phyloP scores from a whole-genome alignment of 2,888 invertebrate genomes.

The Danaus chrysippus region DNA sequence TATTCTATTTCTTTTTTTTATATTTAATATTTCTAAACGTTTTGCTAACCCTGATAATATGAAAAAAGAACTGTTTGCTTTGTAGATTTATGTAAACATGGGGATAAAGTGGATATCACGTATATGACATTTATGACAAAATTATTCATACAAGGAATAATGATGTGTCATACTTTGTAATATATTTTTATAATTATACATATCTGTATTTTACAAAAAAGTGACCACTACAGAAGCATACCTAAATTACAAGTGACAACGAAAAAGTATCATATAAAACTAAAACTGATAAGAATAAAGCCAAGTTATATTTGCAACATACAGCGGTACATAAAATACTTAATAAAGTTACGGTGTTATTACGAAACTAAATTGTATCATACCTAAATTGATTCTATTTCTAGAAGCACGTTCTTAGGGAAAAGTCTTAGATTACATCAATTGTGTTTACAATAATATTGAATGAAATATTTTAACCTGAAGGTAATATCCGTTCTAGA shows the following conservation, averaged over 20 bases:
- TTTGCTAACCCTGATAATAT: conserved; percentile 70
- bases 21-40: conserved; percentile 57
- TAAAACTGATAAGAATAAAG: too few species aligned
- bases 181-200: too few species aligned
- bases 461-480: conserved; percentile 3
- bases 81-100: conserved; percentile 68
- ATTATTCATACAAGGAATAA: neutral
- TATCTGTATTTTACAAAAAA: too few species aligned
- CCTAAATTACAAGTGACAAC: too few species aligned
- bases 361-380: too few species aligned
- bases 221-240: too few species aligned
- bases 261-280: too few species aligned
- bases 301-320: too few species aligned
- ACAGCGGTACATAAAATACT: too few species aligned
- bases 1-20: neutral
- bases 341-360: too few species aligned
- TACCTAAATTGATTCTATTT: too few species aligned
- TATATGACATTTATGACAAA: conserved; percentile 66
- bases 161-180: neutral
- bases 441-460: neutral
- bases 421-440: neutral
- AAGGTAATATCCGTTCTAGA: neutral
- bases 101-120: conserved; percentile 70
- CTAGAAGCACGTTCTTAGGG: neutral
- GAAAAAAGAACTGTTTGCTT: conserved; percentile 55